Evolutionary conservation across 2,888 invertebrate genomes (phyloP).

Genomic region (Eucriotettix oculatus): DNA sequence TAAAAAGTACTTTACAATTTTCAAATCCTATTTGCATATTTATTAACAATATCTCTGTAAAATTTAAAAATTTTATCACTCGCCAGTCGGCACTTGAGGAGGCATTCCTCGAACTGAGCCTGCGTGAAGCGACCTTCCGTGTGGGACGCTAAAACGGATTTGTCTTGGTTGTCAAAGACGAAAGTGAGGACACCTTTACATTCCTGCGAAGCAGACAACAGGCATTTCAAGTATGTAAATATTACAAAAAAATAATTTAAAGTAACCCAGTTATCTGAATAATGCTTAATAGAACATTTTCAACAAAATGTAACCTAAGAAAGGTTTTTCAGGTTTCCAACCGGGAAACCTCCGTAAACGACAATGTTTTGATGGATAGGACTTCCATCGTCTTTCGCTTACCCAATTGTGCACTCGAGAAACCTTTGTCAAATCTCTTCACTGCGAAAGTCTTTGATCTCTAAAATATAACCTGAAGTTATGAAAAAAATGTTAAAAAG

Average conservation of each 20-base stretch:
- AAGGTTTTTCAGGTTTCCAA: no score
- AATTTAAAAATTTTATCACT: constrained; percentile 54
- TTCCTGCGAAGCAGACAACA: constrained; percentile 22
- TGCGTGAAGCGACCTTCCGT: constrained; percentile 53
- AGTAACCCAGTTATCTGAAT: neutral
- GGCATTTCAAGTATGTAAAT: neutral
- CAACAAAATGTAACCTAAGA: no score
- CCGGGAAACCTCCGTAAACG: no score
- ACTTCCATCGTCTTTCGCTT: no score
- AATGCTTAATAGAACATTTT: no score
- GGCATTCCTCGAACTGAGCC: constrained; percentile 46
- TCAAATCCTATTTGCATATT: constrained; percentile 28
- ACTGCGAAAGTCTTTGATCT: no score
- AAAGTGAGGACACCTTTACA: constrained; percentile 49
- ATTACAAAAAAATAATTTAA: neutral
- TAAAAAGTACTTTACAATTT: neutral
- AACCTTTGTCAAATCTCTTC: no score
- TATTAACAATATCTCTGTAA: constrained; percentile 45
- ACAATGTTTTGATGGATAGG: no score
- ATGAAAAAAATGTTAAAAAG: no score
- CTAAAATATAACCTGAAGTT: no score
- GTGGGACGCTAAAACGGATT: constrained; percentile 41
- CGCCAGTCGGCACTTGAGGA: constrained; percentile 45
- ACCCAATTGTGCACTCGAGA: no score
- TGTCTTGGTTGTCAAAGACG: constrained; percentile 51